Evolutionary conservation across 2,888 invertebrate genomes (phyloP).

Genomic region (Neuroscelio doddi): DNA sequence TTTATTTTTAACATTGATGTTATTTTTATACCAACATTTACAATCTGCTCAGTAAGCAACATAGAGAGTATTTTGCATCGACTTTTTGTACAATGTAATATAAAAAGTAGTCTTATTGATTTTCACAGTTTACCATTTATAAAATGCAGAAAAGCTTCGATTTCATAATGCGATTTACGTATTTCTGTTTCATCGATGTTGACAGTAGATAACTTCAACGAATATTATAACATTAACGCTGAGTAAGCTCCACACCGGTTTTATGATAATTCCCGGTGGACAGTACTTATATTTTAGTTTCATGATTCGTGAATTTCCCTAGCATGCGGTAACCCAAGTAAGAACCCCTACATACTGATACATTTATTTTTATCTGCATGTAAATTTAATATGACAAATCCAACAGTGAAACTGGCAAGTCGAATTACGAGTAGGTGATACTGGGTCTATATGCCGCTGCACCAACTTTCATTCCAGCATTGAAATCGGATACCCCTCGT

Average conservation of each 20-base stretch:
- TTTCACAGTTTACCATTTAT: no score
- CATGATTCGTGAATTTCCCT: constrained; percentile 12
- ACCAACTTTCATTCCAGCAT: constrained; percentile 1
- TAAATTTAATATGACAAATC: constrained; percentile 8
- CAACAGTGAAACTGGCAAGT: constrained; percentile 4
- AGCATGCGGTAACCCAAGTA: background rate
- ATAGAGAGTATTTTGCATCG: no score
- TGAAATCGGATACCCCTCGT: constrained; percentile 15
- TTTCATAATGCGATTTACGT: constrained; percentile 34
- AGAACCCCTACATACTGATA: background rate
- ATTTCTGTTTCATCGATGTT: constrained; percentile 22
- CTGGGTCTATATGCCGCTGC: background rate
- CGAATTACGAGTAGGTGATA: constrained; percentile 1
- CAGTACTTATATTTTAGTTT: constrained; percentile 4
- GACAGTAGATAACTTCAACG: constrained; percentile 20
- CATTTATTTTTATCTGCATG: background rate
- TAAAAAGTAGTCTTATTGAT: no score
- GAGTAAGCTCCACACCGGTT: constrained; percentile 5
- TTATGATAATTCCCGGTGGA: constrained; percentile 4
- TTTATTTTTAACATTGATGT: no score
- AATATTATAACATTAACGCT: constrained; percentile 13
- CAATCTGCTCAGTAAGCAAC: no score
- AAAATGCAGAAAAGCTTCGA: constrained; percentile 1
- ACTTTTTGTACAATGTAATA: no score
- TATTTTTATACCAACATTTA: no score